Evolutionary conservation across 2,888 invertebrate genomes (phyloP), one percentile per base, ranked within the genome.

Genomic region (Drosophila lacicola): DNA sequence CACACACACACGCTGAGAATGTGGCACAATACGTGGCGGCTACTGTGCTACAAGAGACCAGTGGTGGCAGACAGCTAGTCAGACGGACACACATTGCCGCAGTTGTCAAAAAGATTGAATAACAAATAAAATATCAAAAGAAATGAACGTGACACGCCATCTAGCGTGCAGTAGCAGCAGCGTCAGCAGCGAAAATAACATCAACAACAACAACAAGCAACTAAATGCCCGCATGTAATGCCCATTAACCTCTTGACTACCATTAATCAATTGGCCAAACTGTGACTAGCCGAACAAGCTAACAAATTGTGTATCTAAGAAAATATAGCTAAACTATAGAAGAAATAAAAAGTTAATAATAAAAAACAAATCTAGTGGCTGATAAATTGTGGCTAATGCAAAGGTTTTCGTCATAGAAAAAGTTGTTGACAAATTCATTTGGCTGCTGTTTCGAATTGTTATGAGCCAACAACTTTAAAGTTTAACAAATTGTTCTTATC

Each of bases 211-310:
- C 57, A 61, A 10, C 57, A 44, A 56, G 61, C 61, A 45, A 53
- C 60, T 47, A 63, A 74, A 63, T 53, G 44, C 37, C 67, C 54
- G 34, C 63, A 66, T 78, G 75, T 85, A 84, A 84, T 80, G 74
- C 84, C 78, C 80, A 78, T 85, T 85, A 85, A 80, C 84, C 84
- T 71, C 69, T 70, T 75, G 82, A 72, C 86, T 70, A 54, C 72
- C 70, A 83, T 83, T 83, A 83, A 78, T 73, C 79, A 86, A 66
- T 70, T 74, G 53, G 51, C 34, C 56, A 14, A 42, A 34, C 54
- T 36, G n/a, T 21, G 47, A 64, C 54, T 58, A 49, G 54, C 51
- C 41, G 47, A 45, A 46, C 69, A 65, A 54, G 39, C 39, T 19
- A 71, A 49, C 62, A 64, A 54, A 57, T 63, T 51, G 45, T 56